These are phyloP conservation scores for Gallinago stenura DNA, from an alignment of 2,797 vertebrate genomes.

Conservation along the genomic window DNA sequence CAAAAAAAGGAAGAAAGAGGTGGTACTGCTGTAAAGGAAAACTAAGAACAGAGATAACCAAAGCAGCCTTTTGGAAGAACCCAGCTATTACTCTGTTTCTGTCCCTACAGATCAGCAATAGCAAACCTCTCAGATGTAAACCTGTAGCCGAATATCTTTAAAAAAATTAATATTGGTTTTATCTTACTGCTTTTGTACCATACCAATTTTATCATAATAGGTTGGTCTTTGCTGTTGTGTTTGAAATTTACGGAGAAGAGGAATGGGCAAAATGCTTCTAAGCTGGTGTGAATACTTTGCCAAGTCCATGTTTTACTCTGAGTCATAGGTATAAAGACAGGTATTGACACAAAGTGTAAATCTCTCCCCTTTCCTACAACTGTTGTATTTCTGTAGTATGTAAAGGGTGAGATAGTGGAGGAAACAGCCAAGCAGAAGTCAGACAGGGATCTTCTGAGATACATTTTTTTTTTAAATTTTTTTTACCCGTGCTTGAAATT, in stretches of 20 bases:
- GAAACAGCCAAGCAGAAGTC: neutral
- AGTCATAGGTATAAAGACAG: neutral
- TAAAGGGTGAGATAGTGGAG: neutral
- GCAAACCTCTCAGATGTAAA: neutral
- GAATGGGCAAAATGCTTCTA: neutral
- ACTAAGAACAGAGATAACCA: neutral
- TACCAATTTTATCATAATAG: neutral
- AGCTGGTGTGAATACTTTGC: neutral
- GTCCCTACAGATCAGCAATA: neutral
- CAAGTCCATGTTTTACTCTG: neutral
- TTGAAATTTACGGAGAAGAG: neutral
- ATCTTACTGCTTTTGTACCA: neutral
- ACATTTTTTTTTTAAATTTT: too few relatives aligned
- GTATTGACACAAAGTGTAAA: neutral
- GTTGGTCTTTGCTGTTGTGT: accelerated
- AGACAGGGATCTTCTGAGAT: neutral
- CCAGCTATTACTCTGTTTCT: neutral
- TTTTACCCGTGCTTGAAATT: neutral
- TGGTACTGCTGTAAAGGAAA: neutral
- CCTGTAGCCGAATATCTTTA: neutral
- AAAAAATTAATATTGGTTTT: neutral
- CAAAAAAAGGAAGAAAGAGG: neutral
- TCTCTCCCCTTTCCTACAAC: neutral
- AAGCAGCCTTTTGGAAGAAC: neutral
- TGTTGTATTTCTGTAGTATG: neutral